Percentiles rank a stretch among this genome's conserved stretches.
phyloP scores from a whole-genome alignment of 2,113 vertebrate genomes.

The Cololabis saira region DNA sequence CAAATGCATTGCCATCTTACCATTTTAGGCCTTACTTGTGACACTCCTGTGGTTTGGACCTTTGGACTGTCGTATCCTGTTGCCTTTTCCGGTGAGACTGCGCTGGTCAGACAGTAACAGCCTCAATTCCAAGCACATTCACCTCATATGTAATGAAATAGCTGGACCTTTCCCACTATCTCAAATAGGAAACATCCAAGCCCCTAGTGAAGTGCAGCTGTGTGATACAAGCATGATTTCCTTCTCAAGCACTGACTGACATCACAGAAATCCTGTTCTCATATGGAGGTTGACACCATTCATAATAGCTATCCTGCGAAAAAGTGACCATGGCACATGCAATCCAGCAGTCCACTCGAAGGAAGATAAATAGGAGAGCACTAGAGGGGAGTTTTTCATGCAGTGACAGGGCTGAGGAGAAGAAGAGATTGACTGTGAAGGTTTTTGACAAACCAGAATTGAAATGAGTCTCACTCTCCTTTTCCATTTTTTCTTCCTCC shows the following conservation, averaged over 20 bases:
- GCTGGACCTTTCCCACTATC: too few species aligned
- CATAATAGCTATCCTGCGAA: neutral
- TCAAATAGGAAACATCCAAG: neutral
- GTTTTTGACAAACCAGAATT: conserved; percentile 48
- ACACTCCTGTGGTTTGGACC: neutral
- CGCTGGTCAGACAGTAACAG: conserved; percentile 12
- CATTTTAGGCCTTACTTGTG: neutral
- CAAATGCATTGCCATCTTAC: too few species aligned
- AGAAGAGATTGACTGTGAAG: conserved; percentile 44
- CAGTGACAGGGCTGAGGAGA: conserved; percentile 18
- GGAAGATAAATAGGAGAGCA: conserved; percentile 8
- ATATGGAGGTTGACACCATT: too few species aligned
- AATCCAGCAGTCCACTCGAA: conserved; percentile 15
- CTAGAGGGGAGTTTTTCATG: conserved; percentile 8
- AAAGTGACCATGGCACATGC: neutral
- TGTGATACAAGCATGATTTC: neutral
- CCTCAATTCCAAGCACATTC: conserved; percentile 3
- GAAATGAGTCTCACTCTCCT: conserved; percentile 37
- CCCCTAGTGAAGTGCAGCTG: neutral
- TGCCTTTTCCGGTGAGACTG: neutral
- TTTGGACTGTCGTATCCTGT: neutral
- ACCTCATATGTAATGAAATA: neutral
- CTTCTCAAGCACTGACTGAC: neutral
- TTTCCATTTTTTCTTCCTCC: conserved; percentile 23
- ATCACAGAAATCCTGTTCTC: neutral